Evolutionary conservation across 2,797 vertebrate genomes (phyloP).

Genomic region (Hapalemur alaotrensis): DNA sequence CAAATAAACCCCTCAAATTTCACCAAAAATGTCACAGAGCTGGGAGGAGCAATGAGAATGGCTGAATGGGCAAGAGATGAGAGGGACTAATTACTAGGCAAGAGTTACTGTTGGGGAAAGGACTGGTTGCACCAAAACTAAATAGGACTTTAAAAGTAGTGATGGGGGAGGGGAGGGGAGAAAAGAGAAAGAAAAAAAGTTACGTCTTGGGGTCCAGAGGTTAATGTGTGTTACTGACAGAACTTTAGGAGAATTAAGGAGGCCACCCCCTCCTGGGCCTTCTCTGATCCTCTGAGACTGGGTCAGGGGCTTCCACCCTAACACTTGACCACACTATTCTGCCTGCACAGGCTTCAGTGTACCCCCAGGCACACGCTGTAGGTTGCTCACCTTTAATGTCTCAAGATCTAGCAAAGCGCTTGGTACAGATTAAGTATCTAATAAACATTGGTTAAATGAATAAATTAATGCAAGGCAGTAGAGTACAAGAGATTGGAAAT

Average conservation of each 20-base stretch:
- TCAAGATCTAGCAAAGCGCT: neutral
- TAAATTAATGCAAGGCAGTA: neutral
- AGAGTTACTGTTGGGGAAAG: neutral
- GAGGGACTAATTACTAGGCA: neutral
- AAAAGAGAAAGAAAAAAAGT: neutral
- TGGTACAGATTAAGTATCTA: neutral
- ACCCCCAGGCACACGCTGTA: neutral
- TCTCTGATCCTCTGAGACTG: neutral
- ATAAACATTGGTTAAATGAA: neutral
- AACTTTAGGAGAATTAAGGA: neutral
- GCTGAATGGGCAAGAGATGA: neutral
- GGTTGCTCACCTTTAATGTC: neutral
- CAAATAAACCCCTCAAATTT: neutral
- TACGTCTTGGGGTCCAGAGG: neutral
- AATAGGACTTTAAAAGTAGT: neutral
- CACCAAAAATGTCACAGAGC: neutral
- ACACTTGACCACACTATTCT: fast-evolving
- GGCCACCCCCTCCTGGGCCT: too few relatives aligned
- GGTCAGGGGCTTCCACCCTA: too few relatives aligned
- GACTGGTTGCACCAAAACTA: neutral
- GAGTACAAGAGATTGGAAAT: neutral
- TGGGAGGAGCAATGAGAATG: neutral
- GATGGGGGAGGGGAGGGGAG: neutral
- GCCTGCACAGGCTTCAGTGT: neutral
- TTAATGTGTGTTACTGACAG: neutral